These are phyloP conservation scores for Sceloporus tristichus DNA, from an alignment of 2,113 vertebrate species.

Conservation along the genomic window DNA sequence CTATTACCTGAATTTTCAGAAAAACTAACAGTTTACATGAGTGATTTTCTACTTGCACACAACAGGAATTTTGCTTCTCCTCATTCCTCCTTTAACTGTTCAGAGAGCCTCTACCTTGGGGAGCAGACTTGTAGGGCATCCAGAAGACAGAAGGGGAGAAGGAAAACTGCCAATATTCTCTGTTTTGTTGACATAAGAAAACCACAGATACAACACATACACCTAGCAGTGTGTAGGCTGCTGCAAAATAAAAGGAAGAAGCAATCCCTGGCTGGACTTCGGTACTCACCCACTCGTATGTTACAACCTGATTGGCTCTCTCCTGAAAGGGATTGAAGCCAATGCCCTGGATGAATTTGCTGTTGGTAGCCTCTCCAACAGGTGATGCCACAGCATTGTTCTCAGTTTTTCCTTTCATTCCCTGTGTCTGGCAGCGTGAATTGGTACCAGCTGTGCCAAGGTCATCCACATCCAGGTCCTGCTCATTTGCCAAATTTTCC, in stretches of 20 bases:
- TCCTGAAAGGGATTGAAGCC: conserved; percentile 91
- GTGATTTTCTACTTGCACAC: too few relatives aligned
- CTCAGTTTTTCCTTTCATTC: conserved; percentile 88
- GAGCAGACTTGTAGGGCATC: too few relatives aligned
- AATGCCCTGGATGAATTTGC: conserved; percentile 86
- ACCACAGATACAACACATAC: background rate
- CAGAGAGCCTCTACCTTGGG: too few relatives aligned
- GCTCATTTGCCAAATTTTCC: conserved; percentile 94
- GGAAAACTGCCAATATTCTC: background rate
- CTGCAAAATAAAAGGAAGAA: background rate
- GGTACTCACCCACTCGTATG: conserved; percentile 95
- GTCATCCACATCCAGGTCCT: conserved; percentile 96
- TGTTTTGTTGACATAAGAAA: background rate
- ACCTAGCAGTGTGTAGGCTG: background rate
- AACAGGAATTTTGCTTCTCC: too few relatives aligned
- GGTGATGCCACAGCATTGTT: conserved; percentile 79
- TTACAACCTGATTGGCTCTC: conserved; percentile 94
- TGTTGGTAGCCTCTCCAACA: conserved; percentile 84
- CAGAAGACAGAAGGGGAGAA: background rate
- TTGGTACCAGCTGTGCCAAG: conserved; percentile 83
- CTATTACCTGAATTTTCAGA: too few relatives aligned
- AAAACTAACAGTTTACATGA: too few relatives aligned
- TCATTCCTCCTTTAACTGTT: too few relatives aligned
- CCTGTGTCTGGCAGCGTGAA: conserved; percentile 85
- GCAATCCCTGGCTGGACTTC: background rate